These are phyloP conservation scores for Caenorhabditis tropicalis DNA, from an alignment of 1,140 invertebrate genomes.

Conservation along the genomic window DNA sequence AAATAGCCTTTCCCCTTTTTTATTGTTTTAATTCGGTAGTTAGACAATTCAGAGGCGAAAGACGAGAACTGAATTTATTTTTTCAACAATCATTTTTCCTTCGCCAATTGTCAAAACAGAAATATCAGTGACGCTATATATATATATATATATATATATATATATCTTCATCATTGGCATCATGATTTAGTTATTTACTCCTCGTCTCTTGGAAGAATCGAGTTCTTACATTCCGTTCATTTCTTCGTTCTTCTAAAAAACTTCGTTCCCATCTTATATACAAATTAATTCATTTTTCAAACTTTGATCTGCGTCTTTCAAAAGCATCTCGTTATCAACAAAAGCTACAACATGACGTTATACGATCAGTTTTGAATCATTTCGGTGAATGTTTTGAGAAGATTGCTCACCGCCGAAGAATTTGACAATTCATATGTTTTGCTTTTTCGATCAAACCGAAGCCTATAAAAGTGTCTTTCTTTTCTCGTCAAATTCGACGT, in stretches of 20 bases:
- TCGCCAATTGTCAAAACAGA: conserved; percentile 15
- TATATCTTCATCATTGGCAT: background rate
- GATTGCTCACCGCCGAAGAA: conserved; percentile 17
- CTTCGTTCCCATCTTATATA: no score
- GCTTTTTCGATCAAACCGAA: background rate
- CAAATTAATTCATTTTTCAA: background rate
- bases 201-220: no score
- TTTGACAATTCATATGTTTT: conserved; percentile 4
- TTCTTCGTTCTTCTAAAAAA: no score
- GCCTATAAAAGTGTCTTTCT: background rate
- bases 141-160: conserved; percentile 8
- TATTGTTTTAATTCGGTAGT: background rate
- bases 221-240: no score
- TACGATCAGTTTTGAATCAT: background rate
- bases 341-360: background rate
- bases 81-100: background rate
- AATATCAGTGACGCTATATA: conserved; percentile 36
- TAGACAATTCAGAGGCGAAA: background rate
- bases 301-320: background rate
- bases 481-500: background rate
- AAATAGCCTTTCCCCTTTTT: background rate
- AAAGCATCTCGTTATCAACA: no score
- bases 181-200: no score
- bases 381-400: conserved; percentile 14
- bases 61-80: background rate